Evolutionary conservation across 2,797 vertebrate genomes (phyloP), one percentile per base, ranked within the genome.

Genomic region (Pipistrellus pygmaeus): DNA sequence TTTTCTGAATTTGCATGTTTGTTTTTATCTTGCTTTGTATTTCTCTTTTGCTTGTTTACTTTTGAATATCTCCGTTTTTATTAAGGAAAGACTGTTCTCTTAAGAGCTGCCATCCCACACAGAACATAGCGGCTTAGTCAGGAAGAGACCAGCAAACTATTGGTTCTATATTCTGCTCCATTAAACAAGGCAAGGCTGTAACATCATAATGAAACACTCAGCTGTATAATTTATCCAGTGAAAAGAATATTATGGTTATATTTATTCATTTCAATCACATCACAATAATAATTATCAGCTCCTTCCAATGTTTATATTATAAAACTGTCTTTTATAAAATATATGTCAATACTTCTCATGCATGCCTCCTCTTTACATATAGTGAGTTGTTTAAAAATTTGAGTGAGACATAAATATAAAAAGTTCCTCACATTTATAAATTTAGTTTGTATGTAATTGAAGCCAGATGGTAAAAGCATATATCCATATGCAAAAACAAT

Each of bases 311-410:
- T 88, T 95, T 96, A 88, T 17, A 57, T 62, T 92, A 44, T 7
- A 92, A 88, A 94, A 81, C 80, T 88, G 1, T 68, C 38, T 96
- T 93, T 94, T 25, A 64, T 90, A 90, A 95, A 91, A 85, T 66
- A 41, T 17, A 55, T 64, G 6, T 78, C 73, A 82, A 82, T 44
- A 72, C 3, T 53, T 77, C 30, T 85, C 46, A 85, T 68, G 73
- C 78, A 85, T 95, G 23, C 10, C 3, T 80, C 30, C 5, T 80
- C 30, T 85, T 46, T 12, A 77, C 13, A 30, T 82, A 83, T 71
- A 88, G 2, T 90, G 35, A 38, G 18, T 44, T 81, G 46, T 62
- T 93, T 84, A 78, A 91, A 91, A 64, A 53, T 17, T 75, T 78
- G 25, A 88, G 14, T 21, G 55, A 94, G 92, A 46, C 5, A 69